Conservation (phyloP, 2,888 invertebrate genomes). For the Automeris io region DNA sequence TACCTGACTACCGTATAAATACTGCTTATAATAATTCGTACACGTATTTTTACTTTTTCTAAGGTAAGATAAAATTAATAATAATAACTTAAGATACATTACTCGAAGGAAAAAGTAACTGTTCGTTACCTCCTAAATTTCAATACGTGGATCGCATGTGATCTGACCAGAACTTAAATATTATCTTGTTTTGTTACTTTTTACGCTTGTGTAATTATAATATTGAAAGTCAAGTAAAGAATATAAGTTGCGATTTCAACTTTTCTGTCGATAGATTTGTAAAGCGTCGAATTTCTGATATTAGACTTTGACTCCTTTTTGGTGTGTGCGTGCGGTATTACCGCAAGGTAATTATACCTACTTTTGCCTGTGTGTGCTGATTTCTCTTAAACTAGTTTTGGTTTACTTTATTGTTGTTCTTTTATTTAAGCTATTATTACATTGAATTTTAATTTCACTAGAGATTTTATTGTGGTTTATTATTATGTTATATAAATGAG, state of each 20-base stretch:
- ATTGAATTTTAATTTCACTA: not conserved
- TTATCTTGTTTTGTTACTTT: not conserved
- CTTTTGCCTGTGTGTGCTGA: slow-evolving; percentile 34
- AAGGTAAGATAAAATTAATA: not conserved
- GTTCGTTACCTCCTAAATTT: slow-evolving; percentile 3
- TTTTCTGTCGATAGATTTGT: slow-evolving; percentile 18
- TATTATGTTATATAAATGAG: no score
- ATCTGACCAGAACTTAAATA: slow-evolving; percentile 13
- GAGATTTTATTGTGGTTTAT: not conserved
- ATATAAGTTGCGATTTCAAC: not conserved
- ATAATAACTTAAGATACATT: not conserved
- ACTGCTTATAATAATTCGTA: slow-evolving; percentile 1
- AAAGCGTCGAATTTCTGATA: slow-evolving; percentile 33
- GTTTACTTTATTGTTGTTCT: not conserved
- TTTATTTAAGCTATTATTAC: not conserved
- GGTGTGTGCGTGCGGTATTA: slow-evolving; percentile 41
- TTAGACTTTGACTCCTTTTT: slow-evolving; percentile 70
- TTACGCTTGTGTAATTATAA: not conserved
- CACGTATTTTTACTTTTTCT: not conserved
- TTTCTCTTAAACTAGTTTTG: slow-evolving; percentile 24
- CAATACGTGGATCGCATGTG: slow-evolving; percentile 27
- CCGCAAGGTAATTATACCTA: slow-evolving; percentile 41
- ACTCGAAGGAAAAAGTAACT: not conserved
- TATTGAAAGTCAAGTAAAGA: not conserved
- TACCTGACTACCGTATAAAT: slow-evolving; percentile 23